Percentiles rank a stretch among this genome's conserved stretches.
These are phyloP conservation scores for Folsomia candida DNA, from an alignment of 2,888 invertebrate species.

Conservation along the genomic window DNA sequence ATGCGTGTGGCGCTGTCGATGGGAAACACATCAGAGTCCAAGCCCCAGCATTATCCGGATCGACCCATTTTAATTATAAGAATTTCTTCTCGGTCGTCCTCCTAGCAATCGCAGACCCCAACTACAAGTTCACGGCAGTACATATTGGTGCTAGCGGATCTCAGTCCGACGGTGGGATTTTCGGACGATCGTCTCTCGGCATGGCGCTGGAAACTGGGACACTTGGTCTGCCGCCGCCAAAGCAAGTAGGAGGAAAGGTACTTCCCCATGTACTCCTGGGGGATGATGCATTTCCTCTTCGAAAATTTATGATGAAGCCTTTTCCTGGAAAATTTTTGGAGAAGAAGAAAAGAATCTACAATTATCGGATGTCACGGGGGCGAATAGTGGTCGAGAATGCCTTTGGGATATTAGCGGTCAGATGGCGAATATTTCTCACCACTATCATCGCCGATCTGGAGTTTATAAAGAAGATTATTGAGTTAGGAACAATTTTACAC, in stretches of 20 bases:
- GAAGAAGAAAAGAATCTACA: slow-evolving; percentile 16
- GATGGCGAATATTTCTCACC: slow-evolving; percentile 8
- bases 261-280: no score
- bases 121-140: slow-evolving; percentile 23
- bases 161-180: slow-evolving; percentile 18
- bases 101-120: slow-evolving; percentile 13
- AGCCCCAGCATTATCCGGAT: slow-evolving; percentile 11
- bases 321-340: slow-evolving; percentile 9
- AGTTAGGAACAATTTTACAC: slow-evolving; percentile 14
- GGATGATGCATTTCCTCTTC: slow-evolving; percentile 24
- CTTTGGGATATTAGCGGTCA: not conserved
- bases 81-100: slow-evolving; percentile 19
- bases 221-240: not conserved
- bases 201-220: no score
- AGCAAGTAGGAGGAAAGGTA: no score
- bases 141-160: slow-evolving; percentile 27
- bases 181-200: slow-evolving; percentile 31
- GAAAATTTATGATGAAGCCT: slow-evolving; percentile 16
- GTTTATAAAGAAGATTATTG: slow-evolving; percentile 1
- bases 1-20: slow-evolving; percentile 25
- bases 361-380: slow-evolving; percentile 29
- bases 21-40: slow-evolving; percentile 26
- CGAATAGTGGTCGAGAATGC: slow-evolving; percentile 25
- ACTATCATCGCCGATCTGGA: not conserved
- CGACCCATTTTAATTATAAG: slow-evolving; percentile 27